phyloP scores from a whole-genome alignment of 2,797 vertebrate species.

The Tenualosa ilisha region DNA sequence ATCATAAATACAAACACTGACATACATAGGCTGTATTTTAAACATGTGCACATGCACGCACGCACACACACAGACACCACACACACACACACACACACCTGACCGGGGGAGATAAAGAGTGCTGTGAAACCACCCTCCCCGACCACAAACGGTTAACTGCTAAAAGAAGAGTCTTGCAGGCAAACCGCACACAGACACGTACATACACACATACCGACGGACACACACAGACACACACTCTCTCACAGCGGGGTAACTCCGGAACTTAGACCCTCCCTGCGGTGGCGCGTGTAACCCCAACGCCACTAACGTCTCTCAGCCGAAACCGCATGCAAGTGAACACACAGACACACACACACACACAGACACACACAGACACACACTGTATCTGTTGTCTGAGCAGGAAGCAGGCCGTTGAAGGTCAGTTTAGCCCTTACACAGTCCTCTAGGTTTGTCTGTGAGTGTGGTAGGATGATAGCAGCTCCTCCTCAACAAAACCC shows the following conservation, averaged over 20 bases:
- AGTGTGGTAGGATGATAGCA: background rate
- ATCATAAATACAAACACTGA: conserved; percentile 3
- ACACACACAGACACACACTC: conserved; percentile 25
- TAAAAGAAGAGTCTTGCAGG: conserved; percentile 63
- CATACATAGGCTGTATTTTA: conserved; percentile 29
- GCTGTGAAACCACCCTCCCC: conserved; percentile 54
- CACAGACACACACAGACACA: conserved; percentile 33
- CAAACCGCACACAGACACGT: background rate
- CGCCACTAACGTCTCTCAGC: conserved; percentile 46
- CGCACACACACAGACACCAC: conserved; percentile 6
- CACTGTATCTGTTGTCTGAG: conserved; percentile 50
- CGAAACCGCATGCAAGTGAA: conserved; percentile 42
- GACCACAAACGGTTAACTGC: conserved; percentile 80
- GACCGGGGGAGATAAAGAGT: conserved; percentile 72
- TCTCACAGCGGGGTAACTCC: conserved; percentile 30
- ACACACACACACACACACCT: conserved; percentile 59
- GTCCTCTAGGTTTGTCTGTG: background rate
- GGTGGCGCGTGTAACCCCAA: conserved; percentile 45
- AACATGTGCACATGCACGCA: conserved; percentile 1
- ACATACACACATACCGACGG: background rate
- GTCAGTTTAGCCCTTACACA: conserved; percentile 52
- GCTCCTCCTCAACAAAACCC: background rate
- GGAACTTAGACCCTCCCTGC: conserved; percentile 55
- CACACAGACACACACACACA: conserved; percentile 33
- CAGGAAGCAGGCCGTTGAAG: conserved; percentile 60